Evolutionary conservation across 1,140 invertebrate genomes (phyloP), one percentile per base, ranked within the genome.

Genomic region (Drosophila elegans): DNA sequence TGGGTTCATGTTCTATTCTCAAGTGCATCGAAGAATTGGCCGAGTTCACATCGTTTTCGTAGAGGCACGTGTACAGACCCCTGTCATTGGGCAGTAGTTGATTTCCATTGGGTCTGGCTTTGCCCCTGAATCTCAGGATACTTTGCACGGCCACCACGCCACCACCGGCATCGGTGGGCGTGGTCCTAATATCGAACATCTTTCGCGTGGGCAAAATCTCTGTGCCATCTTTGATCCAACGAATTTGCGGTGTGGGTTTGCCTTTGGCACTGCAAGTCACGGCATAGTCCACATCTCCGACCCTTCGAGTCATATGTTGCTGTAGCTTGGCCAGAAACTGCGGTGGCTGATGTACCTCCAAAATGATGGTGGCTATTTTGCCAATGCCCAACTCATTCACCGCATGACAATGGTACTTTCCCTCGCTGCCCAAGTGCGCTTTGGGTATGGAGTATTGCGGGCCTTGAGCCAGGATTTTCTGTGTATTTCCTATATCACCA

Each of bases 341-440:
- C 0, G 97, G 97, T 4, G 97, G 96, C 82, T 98, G 97, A 85
- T 97, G 95, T 0, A 98, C 97, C 80, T 96, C 96, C 2, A 98
- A 93, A 45, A 95, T 94, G 1, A 97, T 96, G 1, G 96, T 96
- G 0, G 96, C 97, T 16, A 96, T 93, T 77, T 97, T 96, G 1
- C 97, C 97, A 46, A 95, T 95, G 4, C 98, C 97, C 66, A 98
- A 93, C 92, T 97, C 96, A 90, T 98, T 98, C n/a, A 95, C 95
- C 1, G 97, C 97, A 89, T 97, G 96, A 80, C 97, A 98, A 79
- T 96, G 96, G 91, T 98, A 98, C 4, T 95, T 95, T 0, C 97
- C 97, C 92, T 98, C 97, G 82, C 96, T 97, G 11, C 95, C 95
- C 16, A 97, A 93, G 80, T 97, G 95, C 0, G 97, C 97, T 34